Evolutionary conservation across 1,140 invertebrate genomes (phyloP).

Genomic region (Drosophila oshimai): DNA sequence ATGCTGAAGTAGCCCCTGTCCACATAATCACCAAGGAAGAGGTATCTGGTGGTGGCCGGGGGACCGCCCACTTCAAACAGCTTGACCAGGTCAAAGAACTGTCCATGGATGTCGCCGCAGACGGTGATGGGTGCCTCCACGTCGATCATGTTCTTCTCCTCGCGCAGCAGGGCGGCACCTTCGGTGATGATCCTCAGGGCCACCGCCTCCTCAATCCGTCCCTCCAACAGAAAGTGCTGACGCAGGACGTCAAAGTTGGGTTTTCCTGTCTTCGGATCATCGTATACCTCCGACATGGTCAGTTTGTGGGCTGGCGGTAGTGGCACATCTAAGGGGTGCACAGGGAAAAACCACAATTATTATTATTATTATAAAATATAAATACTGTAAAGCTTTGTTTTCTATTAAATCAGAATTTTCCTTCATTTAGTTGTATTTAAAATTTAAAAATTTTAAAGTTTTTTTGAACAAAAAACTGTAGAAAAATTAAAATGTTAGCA

Average conservation of each 20-base stretch:
- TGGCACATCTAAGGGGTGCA: slow-evolving; percentile 87
- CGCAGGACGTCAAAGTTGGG: slow-evolving; percentile 98
- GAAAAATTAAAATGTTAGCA: too few species aligned
- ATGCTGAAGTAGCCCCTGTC: slow-evolving; percentile 99
- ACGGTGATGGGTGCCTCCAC: slow-evolving; percentile 99
- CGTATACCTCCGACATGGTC: slow-evolving; percentile 98
- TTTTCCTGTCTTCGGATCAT: slow-evolving; percentile 92
- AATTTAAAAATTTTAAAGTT: too few species aligned
- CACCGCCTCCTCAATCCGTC: slow-evolving; percentile 97
- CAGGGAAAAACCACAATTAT: not conserved
- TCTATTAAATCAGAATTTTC: too few species aligned
- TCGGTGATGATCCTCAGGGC: slow-evolving; percentile 98
- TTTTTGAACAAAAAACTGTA: too few species aligned
- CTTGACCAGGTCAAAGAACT: slow-evolving; percentile 99
- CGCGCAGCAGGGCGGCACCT: slow-evolving; percentile 95
- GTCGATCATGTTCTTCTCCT: slow-evolving; percentile 99
- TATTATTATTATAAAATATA: not conserved
- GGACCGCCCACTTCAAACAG: slow-evolving; percentile 99
- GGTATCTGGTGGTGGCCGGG: slow-evolving; percentile 98
- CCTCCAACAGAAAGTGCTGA: slow-evolving; percentile 99
- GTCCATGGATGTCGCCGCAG: slow-evolving; percentile 99
- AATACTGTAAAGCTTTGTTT: too few species aligned
- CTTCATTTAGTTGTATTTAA: too few species aligned
- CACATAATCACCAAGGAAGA: slow-evolving; percentile 99
- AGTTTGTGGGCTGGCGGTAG: slow-evolving; percentile 98